These are phyloP conservation scores for Cheilosia scutellata DNA, from an alignment of 2,888 invertebrate species.

Conservation along the genomic window DNA sequence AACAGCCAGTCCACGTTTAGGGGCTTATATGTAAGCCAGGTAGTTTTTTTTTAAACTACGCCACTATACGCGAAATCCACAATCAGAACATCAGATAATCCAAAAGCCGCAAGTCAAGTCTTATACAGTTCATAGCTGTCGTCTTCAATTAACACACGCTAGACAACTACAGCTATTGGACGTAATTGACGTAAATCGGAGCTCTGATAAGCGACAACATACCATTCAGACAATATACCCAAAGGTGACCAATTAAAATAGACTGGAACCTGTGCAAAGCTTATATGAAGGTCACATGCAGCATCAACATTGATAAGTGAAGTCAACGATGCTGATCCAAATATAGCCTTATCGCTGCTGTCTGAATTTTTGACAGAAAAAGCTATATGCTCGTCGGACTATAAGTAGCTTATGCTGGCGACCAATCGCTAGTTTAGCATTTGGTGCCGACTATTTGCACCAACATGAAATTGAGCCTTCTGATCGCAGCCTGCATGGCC, in stretches of 20 bases:
- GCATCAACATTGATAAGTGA: not conserved
- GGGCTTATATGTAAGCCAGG: not conserved
- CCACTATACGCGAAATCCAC: too few species aligned
- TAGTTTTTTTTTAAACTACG: not conserved
- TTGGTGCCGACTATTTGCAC: constrained; percentile 35
- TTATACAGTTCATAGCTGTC: too few species aligned
- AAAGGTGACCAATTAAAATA: not conserved
- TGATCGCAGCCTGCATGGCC: constrained; percentile 80
- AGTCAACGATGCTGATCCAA: not conserved
- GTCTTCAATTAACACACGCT: not conserved
- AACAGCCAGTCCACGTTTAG: too few species aligned
- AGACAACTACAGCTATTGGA: not conserved
- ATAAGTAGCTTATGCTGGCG: constrained; percentile 5
- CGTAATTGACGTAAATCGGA: not conserved
- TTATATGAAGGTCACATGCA: not conserved
- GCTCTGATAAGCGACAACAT: not conserved
- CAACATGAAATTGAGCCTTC: constrained; percentile 80
- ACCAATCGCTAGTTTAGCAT: constrained; percentile 2
- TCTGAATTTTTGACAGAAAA: not conserved
- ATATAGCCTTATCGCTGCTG: not conserved
- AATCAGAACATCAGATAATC: not conserved
- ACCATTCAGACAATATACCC: not conserved
- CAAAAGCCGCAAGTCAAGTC: too few species aligned
- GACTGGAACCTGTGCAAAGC: not conserved
- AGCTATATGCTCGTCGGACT: constrained; percentile 13